phyloP scores from a whole-genome alignment of 1,140 invertebrate species.

The Lerema accius region DNA sequence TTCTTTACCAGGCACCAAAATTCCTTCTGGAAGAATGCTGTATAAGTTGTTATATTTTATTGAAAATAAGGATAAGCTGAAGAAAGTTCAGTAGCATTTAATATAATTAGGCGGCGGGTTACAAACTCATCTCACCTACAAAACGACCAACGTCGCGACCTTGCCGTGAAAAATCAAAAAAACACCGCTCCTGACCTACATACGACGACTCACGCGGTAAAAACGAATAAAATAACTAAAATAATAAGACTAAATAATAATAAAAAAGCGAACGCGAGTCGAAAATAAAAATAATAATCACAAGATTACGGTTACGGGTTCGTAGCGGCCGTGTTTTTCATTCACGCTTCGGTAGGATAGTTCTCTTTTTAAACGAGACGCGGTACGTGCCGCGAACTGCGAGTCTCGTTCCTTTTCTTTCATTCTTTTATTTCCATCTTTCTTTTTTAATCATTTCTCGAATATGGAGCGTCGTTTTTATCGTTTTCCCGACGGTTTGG shows the following conservation, averaged over 20 bases:
- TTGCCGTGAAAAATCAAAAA: conserved; percentile 73
- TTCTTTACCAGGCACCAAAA: no score
- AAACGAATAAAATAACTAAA: conserved; percentile 65
- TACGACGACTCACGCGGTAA: conserved; percentile 63
- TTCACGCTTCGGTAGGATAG: conserved; percentile 76
- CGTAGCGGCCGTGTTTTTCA: conserved; percentile 72
- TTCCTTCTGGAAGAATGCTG: not conserved
- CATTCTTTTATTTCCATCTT: conserved; percentile 54
- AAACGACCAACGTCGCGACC: conserved; percentile 59
- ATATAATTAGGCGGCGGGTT: conserved; percentile 33
- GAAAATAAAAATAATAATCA: conserved; percentile 79
- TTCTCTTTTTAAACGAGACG: conserved; percentile 75
- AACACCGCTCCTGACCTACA: conserved; percentile 75
- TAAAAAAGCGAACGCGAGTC: conserved; percentile 56
- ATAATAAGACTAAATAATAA: conserved; percentile 77
- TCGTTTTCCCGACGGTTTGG: conserved; percentile 69
- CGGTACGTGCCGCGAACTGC: conserved; percentile 72
- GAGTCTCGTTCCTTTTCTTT: conserved; percentile 62
- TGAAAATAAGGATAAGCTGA: conserved; percentile 5
- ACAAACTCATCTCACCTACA: conserved; percentile 32
- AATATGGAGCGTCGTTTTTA: conserved; percentile 80
- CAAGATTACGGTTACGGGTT: conserved; percentile 72
- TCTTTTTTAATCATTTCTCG: conserved; percentile 80
- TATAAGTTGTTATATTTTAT: no score
- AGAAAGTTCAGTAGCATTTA: conserved; percentile 20